Base-by-base conservation (phyloP, 2,888 invertebrate genomes). In the Chloroclystis v-ata region DNA sequence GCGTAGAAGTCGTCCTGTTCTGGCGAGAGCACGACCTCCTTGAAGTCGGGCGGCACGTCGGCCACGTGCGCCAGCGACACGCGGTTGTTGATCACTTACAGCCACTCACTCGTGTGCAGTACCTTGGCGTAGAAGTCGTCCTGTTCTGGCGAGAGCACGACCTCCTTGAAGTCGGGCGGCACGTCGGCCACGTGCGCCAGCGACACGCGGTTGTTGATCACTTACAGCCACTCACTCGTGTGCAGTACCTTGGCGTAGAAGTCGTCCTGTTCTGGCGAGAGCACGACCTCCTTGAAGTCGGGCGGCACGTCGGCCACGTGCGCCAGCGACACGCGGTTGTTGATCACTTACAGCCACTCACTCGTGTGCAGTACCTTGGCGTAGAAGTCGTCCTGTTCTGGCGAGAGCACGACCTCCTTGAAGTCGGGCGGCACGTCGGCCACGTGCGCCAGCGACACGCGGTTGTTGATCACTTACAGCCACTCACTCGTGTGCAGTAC, bases 371-470 rank as follows among this genome's bases (percentile, higher is more conserved):
- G 5, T 28, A 94, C 95, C 85, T 94, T 93, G 10, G 95, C 94
- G 79, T 98, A 99, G 82, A 99, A 99, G 54, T 97, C 95, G 82
- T 99, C 99, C 72, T 98, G 97, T 67, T 98, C 96, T 0, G 97
- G 93, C 3, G 97, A 95, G 2, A 99, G 87, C 5, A 99, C 97
- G 0, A 99, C 94, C 89, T 99, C 98, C 58, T 92, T 92, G 56
- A 97, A 91, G 67, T 98, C 98, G 75, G 95, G 95, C 12, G 93
- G 91, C 52, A 97, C 93, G 33, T 94, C 96, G 9, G 95, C 92
- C 16, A 96, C 91, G 57, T 92, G 91, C 0, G 95, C 93, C 52
- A 99, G 90, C 75, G 94, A 96, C 16, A 99, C 98, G 47, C 98
- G 91, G 83, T 98, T 97, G 79, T 97, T 98, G 67, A 92, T 93